Conservation (phyloP, 2,888 invertebrate genomes). For the Sisyra nigra region DNA sequence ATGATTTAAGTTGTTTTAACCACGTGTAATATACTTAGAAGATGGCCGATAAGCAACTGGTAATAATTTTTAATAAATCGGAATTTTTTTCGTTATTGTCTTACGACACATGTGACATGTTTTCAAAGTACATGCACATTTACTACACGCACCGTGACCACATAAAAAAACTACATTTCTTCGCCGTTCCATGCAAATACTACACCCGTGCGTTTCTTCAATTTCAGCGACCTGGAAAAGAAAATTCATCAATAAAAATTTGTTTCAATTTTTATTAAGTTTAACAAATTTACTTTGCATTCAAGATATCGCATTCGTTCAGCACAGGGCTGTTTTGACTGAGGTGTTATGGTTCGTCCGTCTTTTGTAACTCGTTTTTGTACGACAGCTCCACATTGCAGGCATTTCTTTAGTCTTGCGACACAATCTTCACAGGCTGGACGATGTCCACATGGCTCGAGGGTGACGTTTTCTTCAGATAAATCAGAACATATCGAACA, state of each 20-base stretch:
- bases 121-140: constrained; percentile 63
- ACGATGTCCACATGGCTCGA: constrained; percentile 60
- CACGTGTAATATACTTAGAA: constrained; percentile 3
- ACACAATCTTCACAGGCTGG: constrained; percentile 63
- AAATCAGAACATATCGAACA: constrained; percentile 59
- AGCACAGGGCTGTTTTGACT: constrained; percentile 42
- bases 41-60: no score
- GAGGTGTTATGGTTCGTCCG: constrained; percentile 29
- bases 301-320: constrained; percentile 38
- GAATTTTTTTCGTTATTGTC: constrained; percentile 56
- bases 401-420: constrained; percentile 59
- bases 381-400: constrained; percentile 46
- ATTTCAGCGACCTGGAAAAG: constrained; percentile 66
- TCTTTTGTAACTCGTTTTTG: constrained; percentile 35
- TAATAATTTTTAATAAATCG: constrained; percentile 25
- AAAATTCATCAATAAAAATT: constrained; percentile 22
- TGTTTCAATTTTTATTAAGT: constrained; percentile 16
- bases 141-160: constrained; percentile 71
- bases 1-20: background rate
- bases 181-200: constrained; percentile 75
- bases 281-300: constrained; percentile 3
- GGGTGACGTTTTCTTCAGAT: constrained; percentile 40
- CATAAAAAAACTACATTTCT: constrained; percentile 76
- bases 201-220: constrained; percentile 72
- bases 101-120: constrained; percentile 79